A percentile compares a stretch with the other conserved stretches of the same genome.
Conservation (phyloP, 2,797 vertebrate species). For the Platalea minor region DNA sequence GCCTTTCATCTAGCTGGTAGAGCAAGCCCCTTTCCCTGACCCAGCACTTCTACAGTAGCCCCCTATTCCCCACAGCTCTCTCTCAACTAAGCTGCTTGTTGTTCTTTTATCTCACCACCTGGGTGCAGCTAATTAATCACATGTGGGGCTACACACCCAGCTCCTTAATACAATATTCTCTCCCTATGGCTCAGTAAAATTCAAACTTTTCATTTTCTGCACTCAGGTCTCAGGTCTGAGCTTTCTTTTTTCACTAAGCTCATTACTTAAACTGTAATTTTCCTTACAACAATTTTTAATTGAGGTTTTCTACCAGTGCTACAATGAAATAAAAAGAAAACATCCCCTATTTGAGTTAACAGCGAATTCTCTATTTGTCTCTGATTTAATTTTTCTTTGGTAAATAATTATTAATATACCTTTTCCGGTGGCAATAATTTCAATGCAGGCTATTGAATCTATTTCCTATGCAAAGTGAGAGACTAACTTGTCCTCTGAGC, state of each 20-base stretch:
- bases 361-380: background rate
- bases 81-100: background rate
- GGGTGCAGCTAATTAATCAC: background rate
- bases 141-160: background rate
- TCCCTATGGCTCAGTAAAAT: background rate
- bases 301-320: background rate
- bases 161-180: background rate
- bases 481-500: background rate
- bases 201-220: background rate
- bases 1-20: constrained; percentile 17
- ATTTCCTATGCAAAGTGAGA: background rate
- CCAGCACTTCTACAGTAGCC: background rate
- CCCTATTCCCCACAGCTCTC: background rate
- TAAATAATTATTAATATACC: background rate
- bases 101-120: constrained; percentile 33
- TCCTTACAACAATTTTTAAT: background rate
- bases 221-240: background rate
- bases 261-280: background rate
- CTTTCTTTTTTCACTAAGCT: background rate
- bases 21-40: background rate
- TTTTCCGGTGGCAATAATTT: background rate
- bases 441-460: background rate
- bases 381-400: background rate
- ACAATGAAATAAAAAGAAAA: background rate
- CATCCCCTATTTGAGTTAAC: background rate